Evolutionary conservation across 2,888 invertebrate genomes (phyloP).

Genomic region (Caenorhabditis sp.): DNA sequence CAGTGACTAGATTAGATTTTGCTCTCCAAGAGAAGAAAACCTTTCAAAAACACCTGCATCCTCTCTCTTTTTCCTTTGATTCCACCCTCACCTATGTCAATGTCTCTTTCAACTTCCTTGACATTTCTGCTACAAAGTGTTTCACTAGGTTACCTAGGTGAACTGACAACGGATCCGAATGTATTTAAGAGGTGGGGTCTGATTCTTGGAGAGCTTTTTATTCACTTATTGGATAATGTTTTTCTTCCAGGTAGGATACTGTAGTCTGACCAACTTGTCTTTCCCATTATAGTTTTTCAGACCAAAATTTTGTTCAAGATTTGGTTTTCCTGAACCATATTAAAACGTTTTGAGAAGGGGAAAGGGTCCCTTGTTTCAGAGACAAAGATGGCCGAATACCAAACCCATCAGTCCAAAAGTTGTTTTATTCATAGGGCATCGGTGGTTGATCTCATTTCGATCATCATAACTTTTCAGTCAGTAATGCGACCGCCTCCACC

Average conservation of each 20-base stretch:
- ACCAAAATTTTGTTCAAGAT: too few species aligned
- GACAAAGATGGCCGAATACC: too few species aligned
- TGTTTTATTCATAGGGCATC: too few species aligned
- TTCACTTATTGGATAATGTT: slow-evolving; percentile 26
- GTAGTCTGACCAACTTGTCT: not conserved
- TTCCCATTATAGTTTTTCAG: not conserved
- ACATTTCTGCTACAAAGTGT: slow-evolving; percentile 16
- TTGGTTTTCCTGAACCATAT: too few species aligned
- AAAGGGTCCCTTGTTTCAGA: too few species aligned
- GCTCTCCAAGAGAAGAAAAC: not conserved
- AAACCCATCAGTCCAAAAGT: too few species aligned
- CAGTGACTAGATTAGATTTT: not conserved
- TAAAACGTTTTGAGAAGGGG: too few species aligned
- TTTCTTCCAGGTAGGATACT: slow-evolving; percentile 13
- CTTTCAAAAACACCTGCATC: slow-evolving; percentile 45
- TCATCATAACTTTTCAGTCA: slow-evolving; percentile 25
- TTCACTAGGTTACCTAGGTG: slow-evolving; percentile 44
- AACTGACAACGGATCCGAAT: slow-evolving; percentile 8
- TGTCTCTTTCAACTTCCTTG: slow-evolving; percentile 23
- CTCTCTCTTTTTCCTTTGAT: slow-evolving; percentile 1
- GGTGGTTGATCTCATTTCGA: too few species aligned
- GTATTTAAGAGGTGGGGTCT: slow-evolving; percentile 24
- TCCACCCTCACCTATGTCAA: slow-evolving; percentile 39
- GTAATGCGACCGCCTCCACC: slow-evolving; percentile 59
- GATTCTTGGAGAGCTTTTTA: not conserved